Base-by-base conservation (phyloP, 1,140 invertebrate genomes). In the Megathymus violae region DNA sequence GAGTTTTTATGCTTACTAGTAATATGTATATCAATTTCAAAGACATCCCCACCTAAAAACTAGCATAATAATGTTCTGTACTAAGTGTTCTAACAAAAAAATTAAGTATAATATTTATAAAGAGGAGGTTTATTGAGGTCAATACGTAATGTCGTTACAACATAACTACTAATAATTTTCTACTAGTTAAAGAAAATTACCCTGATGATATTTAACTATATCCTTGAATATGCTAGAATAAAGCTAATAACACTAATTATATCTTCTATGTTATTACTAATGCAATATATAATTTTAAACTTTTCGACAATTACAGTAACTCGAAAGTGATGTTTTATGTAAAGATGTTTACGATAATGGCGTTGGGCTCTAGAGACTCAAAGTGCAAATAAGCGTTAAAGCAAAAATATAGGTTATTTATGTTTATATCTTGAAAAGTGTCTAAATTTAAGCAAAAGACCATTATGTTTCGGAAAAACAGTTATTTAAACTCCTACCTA, bases 321-420 rank as follows among this genome's bases (percentile, higher is more conserved):
- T 44, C 15, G n/a, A 58, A 46, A 46, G 54, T 58, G 27, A 58
- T 58, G 54, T 46, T 58, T 43, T 46, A 58, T 58, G 41, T 58
- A 46, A 58, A 34, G 27, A 58, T 58, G 43, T 58, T 58, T 46
- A 58, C n/a, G 41, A 58, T 58, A 58, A 58, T 58, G 54, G 41
- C 19, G 5, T 25, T 25, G 41, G 41, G n/a, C 54, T 22, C 40
- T 10, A 46, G 41, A 58, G 52, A 44, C n/a, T 58, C 54, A 46
- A 58, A 58, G 54, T 58, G 27, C 54, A 58, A 58, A 58, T 58
- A 58, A 58, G 27, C 54, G 46, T 59, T 46, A 59, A 59, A 46
- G 41, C 54, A n/a, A 46, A 46, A 46, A 59, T 59, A 59, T 59
- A 44, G 54, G 41, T 59, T 56, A 56, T 56, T 56, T 56, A 54